Base-by-base conservation (phyloP, 2,888 invertebrate genomes). In the Chymomyza caudatula region DNA sequence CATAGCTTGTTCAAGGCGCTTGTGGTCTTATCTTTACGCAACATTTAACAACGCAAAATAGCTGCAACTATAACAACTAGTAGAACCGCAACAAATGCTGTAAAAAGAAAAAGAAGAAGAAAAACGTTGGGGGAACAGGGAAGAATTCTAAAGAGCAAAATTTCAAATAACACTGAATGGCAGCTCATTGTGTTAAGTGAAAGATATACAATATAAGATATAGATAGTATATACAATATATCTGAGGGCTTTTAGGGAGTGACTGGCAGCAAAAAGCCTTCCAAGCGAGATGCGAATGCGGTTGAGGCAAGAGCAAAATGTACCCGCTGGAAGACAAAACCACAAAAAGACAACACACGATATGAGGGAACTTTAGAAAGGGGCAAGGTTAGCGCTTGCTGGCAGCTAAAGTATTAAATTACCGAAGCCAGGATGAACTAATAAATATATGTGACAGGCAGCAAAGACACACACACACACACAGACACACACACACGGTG, bases 11-110 rank as follows among this genome's bases (percentile, higher is more conserved):
- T 57, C 17, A 13, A 58, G 29, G 19, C 51, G 37, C 29, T 37
- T 37, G 29, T 37, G 11, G 29, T 37, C 63, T 82, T 83, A 83
- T 80, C 83, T 80, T 80, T 60, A 77, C 80, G 79, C 77, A 72
- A 77, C 77, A 80, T 82, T 80, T 80, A 76, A 74, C 77, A 75
- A 69, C 51, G 8, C 11, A 54, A 15, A 29, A 37, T 37, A 37
- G 29, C 29, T 37, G 11, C 29, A 37, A 37, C 29, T 37, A 37
- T 11, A 37, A 37, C 29, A 37, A 37, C 29, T 2, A 37, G 2
- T 2, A 37, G 29, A 37, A 37, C 29, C 29, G 29, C 29, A 37
- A 37, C 29, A 37, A 37, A 37, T 37, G 29, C 29, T 37, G 29
- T 11, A 47, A 47, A 19, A 47, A 43, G 13, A 43, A 43, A 15